These are phyloP conservation scores for Morinoia aosen DNA, from an alignment of 2,888 invertebrate species.

Conservation along the genomic window DNA sequence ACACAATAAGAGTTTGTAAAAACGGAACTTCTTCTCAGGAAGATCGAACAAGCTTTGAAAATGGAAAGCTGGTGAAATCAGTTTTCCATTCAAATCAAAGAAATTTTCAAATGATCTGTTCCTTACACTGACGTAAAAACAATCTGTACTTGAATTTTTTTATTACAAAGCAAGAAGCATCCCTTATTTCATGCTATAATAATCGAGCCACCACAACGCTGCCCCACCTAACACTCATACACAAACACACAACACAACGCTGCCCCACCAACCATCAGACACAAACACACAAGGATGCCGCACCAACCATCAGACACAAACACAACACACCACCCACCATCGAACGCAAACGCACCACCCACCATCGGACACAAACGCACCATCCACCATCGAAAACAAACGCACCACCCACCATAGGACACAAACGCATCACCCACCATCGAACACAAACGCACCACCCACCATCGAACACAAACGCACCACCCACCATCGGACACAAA, in stretches of 20 bases:
- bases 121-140: not conserved
- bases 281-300: not conserved
- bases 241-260: not conserved
- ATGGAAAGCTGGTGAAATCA: not conserved
- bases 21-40: not conserved
- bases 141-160: not conserved
- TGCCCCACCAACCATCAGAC: not conserved
- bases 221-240: no score
- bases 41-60: not conserved
- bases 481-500: not conserved
- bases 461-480: not conserved
- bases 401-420: constrained; percentile 63
- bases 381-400: no score
- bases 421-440: constrained; percentile 73
- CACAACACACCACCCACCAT: constrained; percentile 57
- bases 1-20: no score
- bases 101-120: not conserved
- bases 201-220: no score
- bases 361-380: constrained; percentile 77
- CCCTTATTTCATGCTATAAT: no score
- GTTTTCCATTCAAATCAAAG: not conserved
- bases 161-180: not conserved
- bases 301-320: no score
- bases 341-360: constrained; percentile 78
- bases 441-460: constrained; percentile 73